phyloP scores from a whole-genome alignment of 2,797 vertebrate species.

The Acanthurus leucopareius region DNA sequence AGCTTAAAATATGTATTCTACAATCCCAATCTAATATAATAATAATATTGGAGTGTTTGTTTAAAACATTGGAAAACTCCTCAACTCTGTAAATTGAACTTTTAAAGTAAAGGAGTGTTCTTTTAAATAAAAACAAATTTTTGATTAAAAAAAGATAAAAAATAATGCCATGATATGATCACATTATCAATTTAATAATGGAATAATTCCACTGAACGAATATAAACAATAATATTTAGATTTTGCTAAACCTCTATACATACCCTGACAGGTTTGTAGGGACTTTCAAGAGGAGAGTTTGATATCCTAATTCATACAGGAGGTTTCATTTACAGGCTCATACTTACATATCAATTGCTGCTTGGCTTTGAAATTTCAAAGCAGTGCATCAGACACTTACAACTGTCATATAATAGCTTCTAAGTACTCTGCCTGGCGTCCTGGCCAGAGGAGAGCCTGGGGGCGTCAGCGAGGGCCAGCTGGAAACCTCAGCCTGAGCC shows the following conservation, averaged over 20 bases:
- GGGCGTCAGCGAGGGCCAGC: conserved; percentile 74
- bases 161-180: neutral
- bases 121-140: neutral
- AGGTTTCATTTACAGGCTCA: conserved; percentile 26
- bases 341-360: conserved; percentile 52
- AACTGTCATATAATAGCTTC: conserved; percentile 74
- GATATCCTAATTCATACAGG: conserved; percentile 18
- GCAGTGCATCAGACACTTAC: conserved; percentile 68
- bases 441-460: conserved; percentile 74
- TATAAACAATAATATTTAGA: neutral
- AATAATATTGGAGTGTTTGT: neutral
- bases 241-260: neutral
- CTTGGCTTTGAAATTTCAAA: conserved; percentile 70
- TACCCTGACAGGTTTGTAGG: conserved; percentile 7
- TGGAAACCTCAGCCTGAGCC: conserved; percentile 74
- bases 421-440: conserved; percentile 72
- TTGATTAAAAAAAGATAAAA: neutral
- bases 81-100: neutral
- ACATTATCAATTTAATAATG: neutral
- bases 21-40: neutral
- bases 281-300: conserved; percentile 9
- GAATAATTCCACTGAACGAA: neutral
- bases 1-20: neutral
- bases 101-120: neutral
- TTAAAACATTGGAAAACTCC: neutral